Conservation (phyloP, 2,113 vertebrate genomes). For the mouse (Mus musculus) region GRCm39 chr6:36543501-36544000, state of each 20-base stretch:
- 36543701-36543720: neutral
- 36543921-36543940: neutral
- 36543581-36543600: neutral
- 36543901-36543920: neutral
- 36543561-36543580: neutral
- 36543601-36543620: neutral
- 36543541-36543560: neutral
- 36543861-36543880: neutral
- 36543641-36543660: neutral
- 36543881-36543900: neutral
- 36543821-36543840: slow-evolving; percentile 2
- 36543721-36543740: neutral
- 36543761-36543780: neutral
- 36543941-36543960: neutral
- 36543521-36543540: neutral
- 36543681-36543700: neutral
- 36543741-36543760: neutral
- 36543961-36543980: neutral
- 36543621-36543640: neutral
- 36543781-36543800: neutral
- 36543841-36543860: neutral
- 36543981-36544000: neutral
- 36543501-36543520: slow-evolving; percentile 3
- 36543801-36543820: neutral
- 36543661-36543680: neutral